A percentile compares a stretch with the other conserved stretches of the same genome.
Evolutionary conservation across 2,797 vertebrate species (phyloP).

Genomic region (Neosilurus mollespiculum): DNA sequence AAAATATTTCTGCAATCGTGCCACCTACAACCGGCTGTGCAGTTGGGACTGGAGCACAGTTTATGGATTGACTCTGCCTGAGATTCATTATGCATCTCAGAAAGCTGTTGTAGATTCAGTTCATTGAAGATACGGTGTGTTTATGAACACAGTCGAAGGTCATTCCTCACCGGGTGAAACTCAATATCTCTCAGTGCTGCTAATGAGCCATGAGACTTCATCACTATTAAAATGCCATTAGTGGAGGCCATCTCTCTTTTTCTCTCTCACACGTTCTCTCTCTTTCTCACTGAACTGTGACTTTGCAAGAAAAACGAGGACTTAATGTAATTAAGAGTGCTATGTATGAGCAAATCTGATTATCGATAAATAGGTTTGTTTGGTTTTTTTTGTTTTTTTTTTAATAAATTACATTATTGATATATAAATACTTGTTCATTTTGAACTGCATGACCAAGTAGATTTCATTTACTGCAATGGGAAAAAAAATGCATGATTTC

Average conservation of each 20-base stretch:
- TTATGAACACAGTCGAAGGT: conserved; percentile 34
- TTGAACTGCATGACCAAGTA: neutral
- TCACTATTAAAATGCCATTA: conserved; percentile 75
- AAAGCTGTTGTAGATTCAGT: conserved; percentile 31
- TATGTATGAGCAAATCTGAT: neutral
- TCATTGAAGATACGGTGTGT: neutral
- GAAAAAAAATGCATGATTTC: neutral
- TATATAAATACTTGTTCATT: neutral
- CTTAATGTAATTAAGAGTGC: neutral
- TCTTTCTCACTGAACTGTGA: conserved; percentile 4
- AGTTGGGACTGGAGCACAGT: conserved; percentile 1
- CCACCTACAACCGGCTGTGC: neutral
- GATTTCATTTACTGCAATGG: neutral
- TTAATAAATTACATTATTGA: neutral
- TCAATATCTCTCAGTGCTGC: conserved; percentile 69
- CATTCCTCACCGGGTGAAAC: conserved; percentile 64
- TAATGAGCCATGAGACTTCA: conserved; percentile 73
- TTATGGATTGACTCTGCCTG: neutral
- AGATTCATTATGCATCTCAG: conserved; percentile 29
- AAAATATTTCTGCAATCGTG: neutral
- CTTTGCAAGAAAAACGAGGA: neutral
- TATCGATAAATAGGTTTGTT: no score
- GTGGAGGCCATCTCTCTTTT: conserved; percentile 47
- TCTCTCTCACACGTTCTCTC: conserved; percentile 12
- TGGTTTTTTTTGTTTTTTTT: neutral